These are phyloP conservation scores for Mormoops blainvillei DNA, from an alignment of 2,113 vertebrate genomes.

Conservation along the genomic window DNA sequence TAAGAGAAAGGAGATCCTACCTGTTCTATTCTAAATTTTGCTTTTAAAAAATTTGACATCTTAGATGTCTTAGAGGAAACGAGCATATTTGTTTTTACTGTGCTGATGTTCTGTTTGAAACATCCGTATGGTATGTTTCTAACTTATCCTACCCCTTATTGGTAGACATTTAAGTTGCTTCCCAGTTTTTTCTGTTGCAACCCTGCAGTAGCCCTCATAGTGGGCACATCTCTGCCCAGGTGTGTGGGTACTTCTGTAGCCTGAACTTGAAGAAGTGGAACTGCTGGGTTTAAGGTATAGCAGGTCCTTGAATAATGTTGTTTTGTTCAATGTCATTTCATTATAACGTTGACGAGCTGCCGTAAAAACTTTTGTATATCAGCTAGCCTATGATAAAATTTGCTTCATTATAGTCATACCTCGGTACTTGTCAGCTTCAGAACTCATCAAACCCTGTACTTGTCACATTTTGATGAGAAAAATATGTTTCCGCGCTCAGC, in stretches of 20 bases:
- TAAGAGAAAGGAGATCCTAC: not conserved
- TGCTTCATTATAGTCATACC: not conserved
- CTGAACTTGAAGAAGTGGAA: not conserved
- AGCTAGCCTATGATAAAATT: not conserved
- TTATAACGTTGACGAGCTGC: not conserved
- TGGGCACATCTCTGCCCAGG: too few relatives aligned
- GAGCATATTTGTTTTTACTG: not conserved
- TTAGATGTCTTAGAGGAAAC: not conserved
- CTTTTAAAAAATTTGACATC: not conserved
- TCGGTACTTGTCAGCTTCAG: too few relatives aligned
- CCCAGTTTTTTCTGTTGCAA: not conserved
- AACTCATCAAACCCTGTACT: too few relatives aligned
- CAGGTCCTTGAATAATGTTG: not conserved
- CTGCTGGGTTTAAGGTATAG: not conserved
- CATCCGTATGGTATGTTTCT: not conserved
- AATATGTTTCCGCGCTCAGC: too few relatives aligned
- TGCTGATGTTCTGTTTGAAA: not conserved
- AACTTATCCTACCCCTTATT: not conserved
- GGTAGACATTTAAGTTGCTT: not conserved
- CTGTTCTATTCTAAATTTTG: not conserved
- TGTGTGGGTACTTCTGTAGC: not conserved
- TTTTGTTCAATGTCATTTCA: not conserved
- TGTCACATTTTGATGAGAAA: too few relatives aligned
- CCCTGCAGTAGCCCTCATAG: not conserved
- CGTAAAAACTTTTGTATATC: not conserved